A percentile compares a stretch with the other conserved stretches of the same genome.
Conservation (phyloP, 1,140 invertebrate genomes). For the Ceratitis capitata region DNA sequence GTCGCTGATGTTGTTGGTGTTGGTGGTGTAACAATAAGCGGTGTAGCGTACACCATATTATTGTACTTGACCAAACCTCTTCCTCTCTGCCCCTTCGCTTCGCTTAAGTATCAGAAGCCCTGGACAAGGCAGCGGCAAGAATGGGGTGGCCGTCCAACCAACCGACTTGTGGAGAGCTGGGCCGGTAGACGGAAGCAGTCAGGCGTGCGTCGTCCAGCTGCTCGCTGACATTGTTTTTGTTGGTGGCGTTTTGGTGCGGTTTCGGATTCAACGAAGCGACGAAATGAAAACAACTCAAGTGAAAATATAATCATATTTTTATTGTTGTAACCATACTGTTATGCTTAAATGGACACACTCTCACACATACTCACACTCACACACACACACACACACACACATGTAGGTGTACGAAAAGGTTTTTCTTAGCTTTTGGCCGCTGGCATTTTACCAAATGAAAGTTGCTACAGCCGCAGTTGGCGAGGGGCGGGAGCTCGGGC, state of each 20-base stretch:
- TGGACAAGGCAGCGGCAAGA: not conserved
- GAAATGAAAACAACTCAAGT: conserved; percentile 41
- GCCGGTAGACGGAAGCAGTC: conserved; percentile 22
- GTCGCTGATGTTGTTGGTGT: not conserved
- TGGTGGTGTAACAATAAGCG: conserved; percentile 31
- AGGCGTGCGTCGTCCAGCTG: conserved; percentile 23
- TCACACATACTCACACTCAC: too few relatives aligned
- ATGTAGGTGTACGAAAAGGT: not conserved
- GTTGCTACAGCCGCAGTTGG: not conserved
- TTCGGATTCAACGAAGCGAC: conserved; percentile 27
- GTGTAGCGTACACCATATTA: conserved; percentile 30
- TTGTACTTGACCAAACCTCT: not conserved
- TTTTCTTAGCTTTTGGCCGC: conserved; percentile 26
- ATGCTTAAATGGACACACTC: not conserved
- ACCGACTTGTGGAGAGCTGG: not conserved
- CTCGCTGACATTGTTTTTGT: not conserved
- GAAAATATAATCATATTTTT: conserved; percentile 42
- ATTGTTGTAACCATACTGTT: conserved; percentile 15
- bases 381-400: not conserved
- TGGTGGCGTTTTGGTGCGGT: conserved; percentile 4
- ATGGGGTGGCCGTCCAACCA: not conserved
- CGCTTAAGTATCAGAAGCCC: not conserved
- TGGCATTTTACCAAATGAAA: not conserved
- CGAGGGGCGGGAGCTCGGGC: too few relatives aligned
- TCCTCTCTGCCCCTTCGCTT: not conserved